Evolutionary conservation across 1,140 invertebrate species (phyloP), one percentile per base, ranked within the genome.

Genomic region (Papilio helenus): DNA sequence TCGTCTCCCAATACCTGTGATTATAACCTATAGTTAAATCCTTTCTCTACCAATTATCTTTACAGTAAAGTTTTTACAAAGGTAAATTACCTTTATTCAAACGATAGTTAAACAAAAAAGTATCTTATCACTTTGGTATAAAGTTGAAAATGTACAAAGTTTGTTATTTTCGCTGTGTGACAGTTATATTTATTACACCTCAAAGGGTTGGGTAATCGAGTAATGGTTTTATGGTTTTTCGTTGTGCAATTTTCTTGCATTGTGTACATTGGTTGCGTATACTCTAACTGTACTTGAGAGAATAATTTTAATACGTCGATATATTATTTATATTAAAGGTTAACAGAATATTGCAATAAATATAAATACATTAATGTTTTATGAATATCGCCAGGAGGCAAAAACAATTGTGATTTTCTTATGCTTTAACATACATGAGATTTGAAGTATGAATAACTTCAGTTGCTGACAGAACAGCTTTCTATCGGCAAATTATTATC

Each of bases 231-330:
- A 93, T 93, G 90, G 88, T 86, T 88, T 89, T 87, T 83, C 86
- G 87, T 93, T 93, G 91, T 90, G 91, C 90, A 93, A 93, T 93
- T 93, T 94, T 90, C 92, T 88, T 88, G 84, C 83, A 93, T 93
- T 94, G 89, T 92, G 76, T 68, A 61, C 76, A 76, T 80, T 84
- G 74, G 76, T 82, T 80, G 88, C 84, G 78, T 81, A 77, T 87
- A 88, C 80, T 80, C 74, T 79, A 84, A 87, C 80, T 61, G 80
- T 76, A 81, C 79, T 79, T 74, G 26, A 0, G 61, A 29, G 61
- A 68, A 68, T 68, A 34, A 68, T 29, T 29, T 68, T 29, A 29
- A 68, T 68, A 68, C 23, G 10, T 68, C 14, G 34, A 68, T 29
- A 29, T 68, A 18, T 3, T 26, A 61, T 68, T 68, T 34, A 68